These are phyloP conservation scores for Schrankia costaestrigalis DNA, from an alignment of 2,888 invertebrate species.

Conservation along the genomic window DNA sequence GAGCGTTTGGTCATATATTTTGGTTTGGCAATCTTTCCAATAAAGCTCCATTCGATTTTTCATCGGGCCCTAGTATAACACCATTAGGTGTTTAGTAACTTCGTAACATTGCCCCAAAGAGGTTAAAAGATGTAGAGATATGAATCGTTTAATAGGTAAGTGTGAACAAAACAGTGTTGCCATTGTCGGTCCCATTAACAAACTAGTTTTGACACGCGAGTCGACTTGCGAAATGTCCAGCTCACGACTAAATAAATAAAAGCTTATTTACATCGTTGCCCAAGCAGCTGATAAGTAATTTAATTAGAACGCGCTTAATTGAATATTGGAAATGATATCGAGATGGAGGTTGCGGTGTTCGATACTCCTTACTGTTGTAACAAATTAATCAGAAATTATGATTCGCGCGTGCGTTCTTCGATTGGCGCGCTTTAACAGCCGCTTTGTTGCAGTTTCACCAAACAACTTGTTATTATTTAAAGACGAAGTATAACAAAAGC, in stretches of 20 bases:
- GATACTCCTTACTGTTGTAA: conserved; percentile 42
- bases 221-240: conserved; percentile 62
- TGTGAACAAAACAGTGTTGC: conserved; percentile 68
- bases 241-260: conserved; percentile 72
- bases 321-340: conserved; percentile 60
- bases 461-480: conserved; percentile 41
- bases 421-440: conserved; percentile 3
- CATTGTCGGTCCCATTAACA: conserved; percentile 67
- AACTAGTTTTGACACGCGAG: conserved; percentile 75
- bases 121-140: conserved; percentile 68
- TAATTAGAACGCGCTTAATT: conserved; percentile 67
- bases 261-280: conserved; percentile 64
- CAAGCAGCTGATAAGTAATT: conserved; percentile 65
- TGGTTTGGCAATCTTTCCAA: conserved; percentile 23
- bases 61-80: conserved; percentile 37
- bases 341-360: conserved; percentile 26
- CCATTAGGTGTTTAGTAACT: conserved; percentile 49
- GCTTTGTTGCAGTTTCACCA: conserved; percentile 40
- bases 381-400: conserved; percentile 60
- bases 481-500: conserved; percentile 40
- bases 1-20: conserved; percentile 18
- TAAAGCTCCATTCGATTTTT: conserved; percentile 33
- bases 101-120: conserved; percentile 45
- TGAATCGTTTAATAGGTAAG: conserved; percentile 70
- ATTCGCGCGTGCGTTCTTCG: conserved; percentile 40